phyloP scores from a whole-genome alignment of 2,113 vertebrate genomes.

The Tringa solitaria region DNA sequence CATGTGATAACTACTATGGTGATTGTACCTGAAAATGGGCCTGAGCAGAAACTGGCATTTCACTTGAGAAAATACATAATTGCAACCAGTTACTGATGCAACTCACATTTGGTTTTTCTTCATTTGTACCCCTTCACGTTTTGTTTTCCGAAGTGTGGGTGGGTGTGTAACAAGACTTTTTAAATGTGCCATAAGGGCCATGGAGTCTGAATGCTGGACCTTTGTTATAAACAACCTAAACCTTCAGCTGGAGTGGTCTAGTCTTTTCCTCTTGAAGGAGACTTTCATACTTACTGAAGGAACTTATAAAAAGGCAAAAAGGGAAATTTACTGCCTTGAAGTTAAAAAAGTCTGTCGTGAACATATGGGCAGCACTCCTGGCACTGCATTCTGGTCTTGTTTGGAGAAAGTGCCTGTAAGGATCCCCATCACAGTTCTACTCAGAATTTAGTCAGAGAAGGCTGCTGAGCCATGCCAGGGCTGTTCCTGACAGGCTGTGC shows the following conservation, averaged over 20 bases:
- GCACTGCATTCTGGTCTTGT: background rate
- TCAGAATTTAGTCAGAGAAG: background rate
- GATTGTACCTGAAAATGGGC: background rate
- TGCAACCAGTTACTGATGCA: background rate
- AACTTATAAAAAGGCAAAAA: background rate
- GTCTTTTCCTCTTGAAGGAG: background rate
- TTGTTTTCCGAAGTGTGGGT: background rate
- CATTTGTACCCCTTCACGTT: background rate
- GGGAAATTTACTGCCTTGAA: background rate
- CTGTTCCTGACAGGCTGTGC: background rate
- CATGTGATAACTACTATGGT: background rate
- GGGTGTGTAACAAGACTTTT: background rate
- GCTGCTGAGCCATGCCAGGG: background rate
- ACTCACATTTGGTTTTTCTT: background rate
- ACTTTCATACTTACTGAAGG: background rate
- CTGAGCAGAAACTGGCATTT: background rate
- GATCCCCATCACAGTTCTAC: background rate
- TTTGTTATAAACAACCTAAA: background rate
- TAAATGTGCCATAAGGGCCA: accelerated
- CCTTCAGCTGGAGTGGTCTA: background rate
- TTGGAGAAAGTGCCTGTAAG: background rate
- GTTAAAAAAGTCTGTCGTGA: background rate
- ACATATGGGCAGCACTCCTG: background rate
- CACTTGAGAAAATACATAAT: background rate
- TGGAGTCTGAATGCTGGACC: background rate